Evolutionary conservation across 2,797 vertebrate species (phyloP).

Genomic region (Pseudochromis fuscus): DNA sequence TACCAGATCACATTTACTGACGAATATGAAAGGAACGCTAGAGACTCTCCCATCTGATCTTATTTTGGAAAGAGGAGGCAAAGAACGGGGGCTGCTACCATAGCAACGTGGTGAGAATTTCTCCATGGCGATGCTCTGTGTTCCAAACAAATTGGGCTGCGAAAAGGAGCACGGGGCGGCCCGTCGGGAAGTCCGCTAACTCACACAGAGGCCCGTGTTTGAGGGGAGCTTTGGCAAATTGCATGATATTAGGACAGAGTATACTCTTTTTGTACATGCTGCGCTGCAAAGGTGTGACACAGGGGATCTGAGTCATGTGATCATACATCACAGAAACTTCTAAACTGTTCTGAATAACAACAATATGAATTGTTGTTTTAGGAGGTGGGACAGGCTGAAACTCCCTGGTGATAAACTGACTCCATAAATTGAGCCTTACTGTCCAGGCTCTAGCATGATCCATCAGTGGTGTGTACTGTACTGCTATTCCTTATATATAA

Average conservation of each 20-base stretch:
- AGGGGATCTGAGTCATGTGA: background rate
- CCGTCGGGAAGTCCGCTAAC: slow-evolving; percentile 53
- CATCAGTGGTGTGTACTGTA: slow-evolving; percentile 50
- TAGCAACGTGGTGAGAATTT: slow-evolving; percentile 76
- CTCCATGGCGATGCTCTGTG: slow-evolving; percentile 75
- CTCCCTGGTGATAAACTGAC: slow-evolving; percentile 3
- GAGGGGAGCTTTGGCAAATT: slow-evolving; percentile 39
- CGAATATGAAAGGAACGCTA: slow-evolving; percentile 33
- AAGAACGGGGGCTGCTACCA: slow-evolving; percentile 67
- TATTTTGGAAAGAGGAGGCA: slow-evolving; percentile 57
- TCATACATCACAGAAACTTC: background rate
- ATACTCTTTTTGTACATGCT: background rate
- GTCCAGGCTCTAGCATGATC: slow-evolving; percentile 1
- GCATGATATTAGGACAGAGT: slow-evolving; percentile 14
- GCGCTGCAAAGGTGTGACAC: background rate
- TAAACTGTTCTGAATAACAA: too few relatives aligned
- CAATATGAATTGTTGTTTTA: background rate
- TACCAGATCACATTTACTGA: slow-evolving; percentile 11
- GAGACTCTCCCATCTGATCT: slow-evolving; percentile 46
- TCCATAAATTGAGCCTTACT: slow-evolving; percentile 9
- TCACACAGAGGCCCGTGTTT: slow-evolving; percentile 47
- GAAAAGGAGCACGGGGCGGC: slow-evolving; percentile 63
- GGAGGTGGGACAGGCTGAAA: background rate
- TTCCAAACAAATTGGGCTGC: slow-evolving; percentile 82
- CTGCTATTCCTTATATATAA: slow-evolving; percentile 67